Evolutionary conservation across 1,140 invertebrate species (phyloP).

Genomic region (Oscheius sp.): DNA sequence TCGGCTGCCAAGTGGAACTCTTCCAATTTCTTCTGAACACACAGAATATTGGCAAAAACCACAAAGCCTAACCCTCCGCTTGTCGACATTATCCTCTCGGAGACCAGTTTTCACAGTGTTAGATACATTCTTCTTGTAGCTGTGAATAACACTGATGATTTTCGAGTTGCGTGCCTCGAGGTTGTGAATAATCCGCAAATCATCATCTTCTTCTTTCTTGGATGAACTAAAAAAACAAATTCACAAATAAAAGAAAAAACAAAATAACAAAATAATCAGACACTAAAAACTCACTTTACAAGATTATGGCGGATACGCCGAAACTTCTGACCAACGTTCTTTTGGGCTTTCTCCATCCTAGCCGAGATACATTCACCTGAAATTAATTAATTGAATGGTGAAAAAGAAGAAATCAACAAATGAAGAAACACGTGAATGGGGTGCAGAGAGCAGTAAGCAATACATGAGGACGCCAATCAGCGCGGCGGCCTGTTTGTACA

Average conservation of each 20-base stretch:
- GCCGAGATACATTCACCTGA: background rate
- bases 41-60: conserved; percentile 1
- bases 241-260: background rate
- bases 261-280: background rate
- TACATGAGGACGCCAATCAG: background rate
- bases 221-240: conserved; percentile 6
- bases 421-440: conserved; percentile 10
- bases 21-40: conserved; percentile 33
- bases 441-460: too few relatives aligned
- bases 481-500: background rate
- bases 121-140: conserved; percentile 27
- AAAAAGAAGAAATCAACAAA: conserved; percentile 23
- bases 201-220: conserved; percentile 19
- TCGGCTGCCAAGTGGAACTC: conserved; percentile 11
- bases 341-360: conserved; percentile 16
- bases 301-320: conserved; percentile 22
- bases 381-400: background rate
- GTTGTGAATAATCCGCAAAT: conserved; percentile 5
- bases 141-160: background rate
- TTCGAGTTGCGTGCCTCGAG: conserved; percentile 12
- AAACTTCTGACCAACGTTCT: conserved; percentile 26
- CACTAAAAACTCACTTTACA: conserved; percentile 4
- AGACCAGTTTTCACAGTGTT: conserved; percentile 21
- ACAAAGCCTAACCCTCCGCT: conserved; percentile 21
- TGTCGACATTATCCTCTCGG: conserved; percentile 35